Percentiles rank a stretch among this genome's conserved stretches.
phyloP scores from a whole-genome alignment of 2,113 vertebrate species.

The Nematolebias whitei region DNA sequence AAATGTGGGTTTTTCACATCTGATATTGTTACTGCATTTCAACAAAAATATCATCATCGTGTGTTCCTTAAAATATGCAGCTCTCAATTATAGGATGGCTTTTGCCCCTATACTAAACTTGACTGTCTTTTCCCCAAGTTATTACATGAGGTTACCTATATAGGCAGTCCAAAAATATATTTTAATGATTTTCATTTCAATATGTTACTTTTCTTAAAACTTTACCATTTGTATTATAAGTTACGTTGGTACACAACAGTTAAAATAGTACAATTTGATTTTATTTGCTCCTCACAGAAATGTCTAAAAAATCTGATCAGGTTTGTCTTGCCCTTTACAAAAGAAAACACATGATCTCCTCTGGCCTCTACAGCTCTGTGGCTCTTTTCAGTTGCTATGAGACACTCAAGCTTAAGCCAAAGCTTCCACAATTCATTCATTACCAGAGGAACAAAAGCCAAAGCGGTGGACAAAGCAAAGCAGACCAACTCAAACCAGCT shows the following conservation, averaged over 20 bases:
- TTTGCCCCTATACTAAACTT: too few species aligned
- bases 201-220: too few species aligned
- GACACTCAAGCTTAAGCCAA: slow-evolving; percentile 76
- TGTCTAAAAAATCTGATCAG: slow-evolving; percentile 29
- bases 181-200: too few species aligned
- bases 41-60: too few species aligned
- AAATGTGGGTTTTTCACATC: too few species aligned
- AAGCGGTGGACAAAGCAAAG: slow-evolving; percentile 73
- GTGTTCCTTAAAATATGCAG: too few species aligned
- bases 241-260: neutral
- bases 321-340: slow-evolving; percentile 55
- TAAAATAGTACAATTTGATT: slow-evolving; percentile 17
- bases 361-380: slow-evolving; percentile 62
- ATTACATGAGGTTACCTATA: too few species aligned
- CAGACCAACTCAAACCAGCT: slow-evolving; percentile 73
- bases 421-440: slow-evolving; percentile 79
- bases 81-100: too few species aligned
- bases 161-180: too few species aligned
- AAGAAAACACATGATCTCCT: slow-evolving; percentile 61
- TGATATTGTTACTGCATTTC: too few species aligned
- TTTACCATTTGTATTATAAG: neutral
- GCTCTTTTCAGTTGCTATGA: slow-evolving; percentile 79
- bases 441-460: slow-evolving; percentile 76
- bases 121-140: too few species aligned
- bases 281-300: slow-evolving; percentile 36